Evolutionary conservation across 2,888 invertebrate species (phyloP), one percentile per base, ranked within the genome.

Genomic region (Cloeon dipterum): DNA sequence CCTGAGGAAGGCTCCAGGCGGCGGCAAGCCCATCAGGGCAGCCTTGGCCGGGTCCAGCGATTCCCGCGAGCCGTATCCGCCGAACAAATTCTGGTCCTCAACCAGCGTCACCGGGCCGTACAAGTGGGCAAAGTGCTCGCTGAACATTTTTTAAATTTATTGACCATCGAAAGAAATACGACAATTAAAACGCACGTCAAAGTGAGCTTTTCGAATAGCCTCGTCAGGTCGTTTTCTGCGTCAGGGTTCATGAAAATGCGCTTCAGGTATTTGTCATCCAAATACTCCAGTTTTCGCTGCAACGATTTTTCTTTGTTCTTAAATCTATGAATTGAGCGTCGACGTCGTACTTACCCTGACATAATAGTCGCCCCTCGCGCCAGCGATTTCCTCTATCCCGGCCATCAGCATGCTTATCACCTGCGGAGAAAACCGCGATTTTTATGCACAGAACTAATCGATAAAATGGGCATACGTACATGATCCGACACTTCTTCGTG

Each of bases 331-430:
- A n/a, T n/a, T n/a, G n/a, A n/a, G n/a, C n/a, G n/a, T n/a, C n/a
- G n/a, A n/a, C n/a, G n/a, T n/a, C n/a, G 26, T 5, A 29, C 37
- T 44, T 40, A 46, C 56, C 45, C 58, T 45, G 10, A 58, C 41
- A 42, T 59, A 56, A 44, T 61, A 55, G 46, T 64, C 61, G 5
- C 67, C 66, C 38, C 59, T 52, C 44, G 59, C 55, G 4, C 66
- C 66, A 21, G 60, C 55, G 34, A 69, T 55, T 40, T 63, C 65
- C 48, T 69, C 68, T 18, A 69, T 52, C 4, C 65, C 67, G 11
- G 65, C 62, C 62, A 67, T 65, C 40, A 65, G 49, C 46, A 66
- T 66, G 48, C 66, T 66, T 42, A 67, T 56, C 40, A 65, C 51
- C 59, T 63, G 46, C 23, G 49, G n/a, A n/a, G n/a, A n/a, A n/a